Evolutionary conservation across 2,797 vertebrate genomes (phyloP).

Genomic region (Chelonia mydas): DNA sequence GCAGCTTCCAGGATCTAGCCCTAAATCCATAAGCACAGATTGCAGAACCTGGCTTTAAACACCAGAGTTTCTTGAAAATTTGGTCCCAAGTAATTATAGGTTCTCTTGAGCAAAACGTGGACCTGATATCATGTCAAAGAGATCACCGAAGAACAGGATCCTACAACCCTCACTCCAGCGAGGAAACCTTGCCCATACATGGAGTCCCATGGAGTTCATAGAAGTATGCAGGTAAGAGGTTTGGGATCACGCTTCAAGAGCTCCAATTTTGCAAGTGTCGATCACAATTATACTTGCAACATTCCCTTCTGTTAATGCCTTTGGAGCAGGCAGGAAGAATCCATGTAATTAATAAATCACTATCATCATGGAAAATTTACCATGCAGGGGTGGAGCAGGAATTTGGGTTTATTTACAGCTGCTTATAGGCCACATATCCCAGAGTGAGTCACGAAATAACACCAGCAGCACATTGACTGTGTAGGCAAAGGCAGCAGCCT

Average conservation of each 20-base stretch:
- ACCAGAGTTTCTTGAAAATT: not conserved
- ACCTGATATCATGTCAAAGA: not conserved
- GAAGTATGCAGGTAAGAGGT: not conserved
- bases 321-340: not conserved
- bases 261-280: not conserved
- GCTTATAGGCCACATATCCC: not conserved
- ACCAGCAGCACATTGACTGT: not conserved
- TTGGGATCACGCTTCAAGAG: not conserved
- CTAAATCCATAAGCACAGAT: not conserved
- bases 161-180: not conserved
- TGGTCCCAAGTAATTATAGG: not conserved
- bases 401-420: not conserved
- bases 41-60: not conserved
- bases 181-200: not conserved
- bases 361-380: not conserved
- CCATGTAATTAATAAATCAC: not conserved
- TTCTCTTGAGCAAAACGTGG: not conserved
- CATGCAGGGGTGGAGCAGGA: not conserved
- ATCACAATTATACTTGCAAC: not conserved
- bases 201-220: not conserved
- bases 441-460: not conserved
- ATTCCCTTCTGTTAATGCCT: not conserved
- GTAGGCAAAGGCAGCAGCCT: not conserved
- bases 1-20: not conserved
- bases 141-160: not conserved